phyloP scores from a whole-genome alignment of 2,113 vertebrate genomes.

The Hippoglossus stenolepis region DNA sequence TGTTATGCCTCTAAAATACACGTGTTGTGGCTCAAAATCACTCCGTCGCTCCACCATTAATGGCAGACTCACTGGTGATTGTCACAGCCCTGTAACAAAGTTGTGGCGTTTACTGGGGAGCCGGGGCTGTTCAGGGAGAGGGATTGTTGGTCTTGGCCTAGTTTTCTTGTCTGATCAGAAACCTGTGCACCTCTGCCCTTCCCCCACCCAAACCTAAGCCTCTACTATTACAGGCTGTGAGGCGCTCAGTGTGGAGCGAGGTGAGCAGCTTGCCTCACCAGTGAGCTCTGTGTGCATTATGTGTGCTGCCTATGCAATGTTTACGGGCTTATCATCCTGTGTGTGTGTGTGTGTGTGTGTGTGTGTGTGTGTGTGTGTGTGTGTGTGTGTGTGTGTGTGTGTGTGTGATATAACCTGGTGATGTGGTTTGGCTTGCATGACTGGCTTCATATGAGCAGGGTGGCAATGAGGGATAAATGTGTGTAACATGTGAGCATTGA shows the following conservation, averaged over 20 bases:
- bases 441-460: slow-evolving; percentile 50
- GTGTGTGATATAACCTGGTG: slow-evolving; percentile 65
- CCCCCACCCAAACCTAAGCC: slow-evolving; percentile 82
- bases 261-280: slow-evolving; percentile 78
- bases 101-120: slow-evolving; percentile 62
- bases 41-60: slow-evolving; percentile 49
- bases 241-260: slow-evolving; percentile 78
- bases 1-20: slow-evolving; percentile 70
- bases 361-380: slow-evolving; percentile 17
- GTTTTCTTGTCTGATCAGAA: slow-evolving; percentile 86
- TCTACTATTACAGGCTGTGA: slow-evolving; percentile 80
- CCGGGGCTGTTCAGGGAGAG: slow-evolving; percentile 64
- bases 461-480: slow-evolving; percentile 36
- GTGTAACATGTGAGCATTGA: slow-evolving; percentile 6
- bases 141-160: slow-evolving; percentile 82
- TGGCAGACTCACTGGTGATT: slow-evolving; percentile 60
- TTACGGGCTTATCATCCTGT: slow-evolving; percentile 61
- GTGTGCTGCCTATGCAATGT: slow-evolving; percentile 56
- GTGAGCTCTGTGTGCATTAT: slow-evolving; percentile 57
- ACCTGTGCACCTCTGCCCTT: slow-evolving; percentile 84
- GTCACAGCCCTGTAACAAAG: slow-evolving; percentile 67
- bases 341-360: slow-evolving; percentile 21
- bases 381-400: slow-evolving; percentile 10
- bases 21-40: slow-evolving; percentile 69
- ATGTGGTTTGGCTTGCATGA: slow-evolving; percentile 66